Conservation (phyloP, 2,113 vertebrate species). For the Toxostoma redivivum region DNA sequence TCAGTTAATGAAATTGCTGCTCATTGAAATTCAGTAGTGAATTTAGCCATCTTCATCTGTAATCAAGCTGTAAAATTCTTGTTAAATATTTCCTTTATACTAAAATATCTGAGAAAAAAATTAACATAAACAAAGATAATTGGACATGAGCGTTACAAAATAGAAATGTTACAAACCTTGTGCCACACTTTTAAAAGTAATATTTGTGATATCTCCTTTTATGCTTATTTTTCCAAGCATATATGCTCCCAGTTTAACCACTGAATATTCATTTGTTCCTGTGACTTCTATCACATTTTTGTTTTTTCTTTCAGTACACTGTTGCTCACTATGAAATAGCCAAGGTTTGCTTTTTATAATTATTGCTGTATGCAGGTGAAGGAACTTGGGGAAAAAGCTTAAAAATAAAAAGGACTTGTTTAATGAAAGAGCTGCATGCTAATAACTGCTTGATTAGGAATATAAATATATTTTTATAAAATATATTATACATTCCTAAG, state of each 20-base stretch:
- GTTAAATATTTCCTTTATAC: neutral
- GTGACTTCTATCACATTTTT: neutral
- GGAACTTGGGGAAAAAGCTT: neutral
- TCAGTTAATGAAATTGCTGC: constrained; percentile 69
- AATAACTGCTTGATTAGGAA: neutral
- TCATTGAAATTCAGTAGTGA: constrained; percentile 68
- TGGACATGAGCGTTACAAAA: neutral
- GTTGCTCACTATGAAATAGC: neutral
- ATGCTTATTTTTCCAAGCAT: neutral
- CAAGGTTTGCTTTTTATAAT: neutral
- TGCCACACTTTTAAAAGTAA: neutral
- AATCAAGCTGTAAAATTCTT: constrained; percentile 8
- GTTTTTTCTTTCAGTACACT: neutral
- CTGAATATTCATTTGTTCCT: neutral
- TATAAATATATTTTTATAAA: neutral
- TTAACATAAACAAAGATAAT: neutral
- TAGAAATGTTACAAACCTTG: neutral
- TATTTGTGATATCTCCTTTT: neutral
- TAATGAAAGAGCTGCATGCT: neutral
- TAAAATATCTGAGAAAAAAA: neutral
- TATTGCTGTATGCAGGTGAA: neutral
- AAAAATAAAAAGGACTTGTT: neutral
- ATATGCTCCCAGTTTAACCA: neutral
- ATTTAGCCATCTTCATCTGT: constrained; percentile 70
- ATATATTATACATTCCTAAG: neutral